Evolutionary conservation across 2,113 vertebrate species (phyloP), one percentile per base, ranked within the genome.

Genomic region (Cariama cristata): DNA sequence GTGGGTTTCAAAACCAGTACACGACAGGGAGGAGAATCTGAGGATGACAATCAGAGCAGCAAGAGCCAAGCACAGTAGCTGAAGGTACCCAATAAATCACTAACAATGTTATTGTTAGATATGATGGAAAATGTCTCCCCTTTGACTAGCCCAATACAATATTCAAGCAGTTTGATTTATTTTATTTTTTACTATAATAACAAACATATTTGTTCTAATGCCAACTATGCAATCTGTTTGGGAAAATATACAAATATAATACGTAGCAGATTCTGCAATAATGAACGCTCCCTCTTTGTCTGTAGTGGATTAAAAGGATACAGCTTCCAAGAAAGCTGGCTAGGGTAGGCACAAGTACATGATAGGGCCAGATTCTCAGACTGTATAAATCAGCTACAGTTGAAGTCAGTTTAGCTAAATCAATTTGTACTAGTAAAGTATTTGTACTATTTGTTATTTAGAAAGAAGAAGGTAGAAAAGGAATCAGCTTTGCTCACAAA

Each of bases 381-480:
- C 66, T 75, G 15, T 45, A 38, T 82, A 95, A 82, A 82, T 66
- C 79, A 85, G 49, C 62, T 64, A 14, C 32, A 62, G 7, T 7
- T 90, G 53, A 93, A 94, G 77, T 82, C 77, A 83, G 69, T 83
- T 85, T 72, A 73, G 66, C 28, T 93, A 83, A 82, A 69, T 83
- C 32, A 64, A 8, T 87, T 90, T 94, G 45, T 69, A 68, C 53
- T 72, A 59, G 35, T 23, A 26, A 7, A 55, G 32, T 45, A 69
- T 82, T 94, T 69, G 72, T 47, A 35, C 53, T 91, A 59, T 81
- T 89, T 91, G 38, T 87, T 68, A 55, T 79, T 82, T 82, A 64
- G 35, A 77, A 91, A 28, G 50, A 72, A 72, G 62, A 23, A 49
- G 49, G 60, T 58, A 72, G 86, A 67, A 83, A 75, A 93, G 23